Evolutionary conservation across 1,140 invertebrate species (phyloP).

Genomic region (Bombus sibiricus): DNA sequence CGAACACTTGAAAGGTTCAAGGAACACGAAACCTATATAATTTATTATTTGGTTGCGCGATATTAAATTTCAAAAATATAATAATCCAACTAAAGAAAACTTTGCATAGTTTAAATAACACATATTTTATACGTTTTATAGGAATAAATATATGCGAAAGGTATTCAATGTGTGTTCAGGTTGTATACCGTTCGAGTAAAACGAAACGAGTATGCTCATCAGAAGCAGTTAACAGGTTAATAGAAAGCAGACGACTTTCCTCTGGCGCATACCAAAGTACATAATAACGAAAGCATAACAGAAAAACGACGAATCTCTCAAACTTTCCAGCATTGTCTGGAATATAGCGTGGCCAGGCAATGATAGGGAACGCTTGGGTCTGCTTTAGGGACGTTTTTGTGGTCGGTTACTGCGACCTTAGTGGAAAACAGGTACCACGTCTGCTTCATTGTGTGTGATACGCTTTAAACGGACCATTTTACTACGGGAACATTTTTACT

Average conservation of each 20-base stretch:
- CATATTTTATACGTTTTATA: too few relatives aligned
- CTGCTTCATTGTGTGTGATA: slow-evolving; percentile 17
- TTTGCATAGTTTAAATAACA: too few relatives aligned
- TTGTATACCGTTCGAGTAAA: too few relatives aligned
- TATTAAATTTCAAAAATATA: too few relatives aligned
- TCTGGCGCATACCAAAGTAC: neutral
- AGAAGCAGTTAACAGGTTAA: slow-evolving; percentile 7
- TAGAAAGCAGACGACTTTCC: slow-evolving; percentile 35
- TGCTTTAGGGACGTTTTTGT: neutral
- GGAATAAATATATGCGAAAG: too few relatives aligned
- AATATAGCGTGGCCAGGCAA: neutral
- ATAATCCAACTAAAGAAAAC: too few relatives aligned
- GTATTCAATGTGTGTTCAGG: too few relatives aligned
- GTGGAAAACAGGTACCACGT: neutral
- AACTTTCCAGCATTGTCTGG: slow-evolving; percentile 31
- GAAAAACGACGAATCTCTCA: slow-evolving; percentile 28
- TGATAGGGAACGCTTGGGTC: neutral
- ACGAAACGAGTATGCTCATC: too few relatives aligned
- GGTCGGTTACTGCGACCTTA: neutral
- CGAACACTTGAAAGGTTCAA: too few relatives aligned
- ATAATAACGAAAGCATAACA: slow-evolving; percentile 35
- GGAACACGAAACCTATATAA: too few relatives aligned
- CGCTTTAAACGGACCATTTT: slow-evolving; percentile 39
- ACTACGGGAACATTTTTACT: slow-evolving; percentile 19
- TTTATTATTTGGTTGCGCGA: too few relatives aligned